These are phyloP conservation scores for Metallyticus violacea DNA, from an alignment of 2,888 invertebrate genomes.

Conservation along the genomic window DNA sequence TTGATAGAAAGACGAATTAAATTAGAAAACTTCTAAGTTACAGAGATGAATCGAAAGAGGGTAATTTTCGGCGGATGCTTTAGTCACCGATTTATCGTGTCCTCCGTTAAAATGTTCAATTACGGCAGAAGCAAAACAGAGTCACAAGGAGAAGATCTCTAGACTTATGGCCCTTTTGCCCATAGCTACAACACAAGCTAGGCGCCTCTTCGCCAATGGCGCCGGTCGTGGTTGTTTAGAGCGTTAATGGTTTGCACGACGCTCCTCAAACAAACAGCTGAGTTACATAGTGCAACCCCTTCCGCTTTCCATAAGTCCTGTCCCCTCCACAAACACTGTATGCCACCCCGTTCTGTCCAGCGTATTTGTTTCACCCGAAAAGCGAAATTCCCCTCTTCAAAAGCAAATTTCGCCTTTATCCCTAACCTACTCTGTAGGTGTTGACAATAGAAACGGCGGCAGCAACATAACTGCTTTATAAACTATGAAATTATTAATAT, in stretches of 20 bases:
- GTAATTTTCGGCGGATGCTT: too few species aligned
- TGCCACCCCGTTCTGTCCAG: neutral
- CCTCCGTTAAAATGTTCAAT: too few species aligned
- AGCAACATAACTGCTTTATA: neutral
- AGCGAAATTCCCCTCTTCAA: neutral
- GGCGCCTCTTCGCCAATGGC: neutral
- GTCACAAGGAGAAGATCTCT: too few species aligned
- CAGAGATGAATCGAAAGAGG: too few species aligned
- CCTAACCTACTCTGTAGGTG: neutral
- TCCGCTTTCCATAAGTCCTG: neutral
- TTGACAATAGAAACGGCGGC: neutral
- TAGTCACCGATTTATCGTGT: too few species aligned
- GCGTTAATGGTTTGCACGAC: constrained; percentile 17
- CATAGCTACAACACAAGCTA: neutral
- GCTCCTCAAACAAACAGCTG: neutral
- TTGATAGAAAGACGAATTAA: too few species aligned
- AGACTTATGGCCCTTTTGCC: neutral
- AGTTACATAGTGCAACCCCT: neutral
- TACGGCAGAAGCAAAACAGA: too few species aligned
- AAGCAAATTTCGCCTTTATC: neutral
- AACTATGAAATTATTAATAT: neutral
- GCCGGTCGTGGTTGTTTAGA: constrained; percentile 11
- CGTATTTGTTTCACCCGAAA: neutral
- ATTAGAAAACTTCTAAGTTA: too few species aligned
- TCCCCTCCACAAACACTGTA: neutral